phyloP scores from a whole-genome alignment of 2,113 vertebrate species.

The Natator depressus region DNA sequence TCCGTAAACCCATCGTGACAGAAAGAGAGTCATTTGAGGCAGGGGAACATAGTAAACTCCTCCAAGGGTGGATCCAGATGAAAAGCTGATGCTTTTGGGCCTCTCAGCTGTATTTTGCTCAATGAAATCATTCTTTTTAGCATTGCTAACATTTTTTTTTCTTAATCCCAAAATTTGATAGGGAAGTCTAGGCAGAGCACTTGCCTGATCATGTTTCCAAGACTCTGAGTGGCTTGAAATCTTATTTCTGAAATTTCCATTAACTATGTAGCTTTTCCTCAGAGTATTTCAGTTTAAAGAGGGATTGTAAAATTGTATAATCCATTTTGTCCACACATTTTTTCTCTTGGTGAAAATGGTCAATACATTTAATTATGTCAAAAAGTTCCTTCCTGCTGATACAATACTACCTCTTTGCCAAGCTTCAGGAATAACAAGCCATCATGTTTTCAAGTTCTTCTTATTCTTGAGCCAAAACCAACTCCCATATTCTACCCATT shows the following conservation, averaged over 20 bases:
- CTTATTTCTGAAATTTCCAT: neutral
- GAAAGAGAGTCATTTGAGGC: neutral
- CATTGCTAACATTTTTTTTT: neutral
- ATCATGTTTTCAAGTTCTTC: neutral
- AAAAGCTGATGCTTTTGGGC: neutral
- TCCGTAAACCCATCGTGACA: neutral
- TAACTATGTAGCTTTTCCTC: neutral
- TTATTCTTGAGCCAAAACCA: neutral
- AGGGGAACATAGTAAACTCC: neutral
- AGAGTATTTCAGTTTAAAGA: neutral
- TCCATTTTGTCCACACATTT: neutral
- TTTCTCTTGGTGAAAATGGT: neutral
- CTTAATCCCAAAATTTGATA: neutral
- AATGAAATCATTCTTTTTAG: neutral
- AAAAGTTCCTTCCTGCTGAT: neutral
- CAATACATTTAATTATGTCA: neutral
- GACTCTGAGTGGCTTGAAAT: neutral
- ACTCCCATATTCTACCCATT: neutral
- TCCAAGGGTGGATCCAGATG: neutral
- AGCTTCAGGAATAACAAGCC: neutral
- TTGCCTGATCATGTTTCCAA: neutral
- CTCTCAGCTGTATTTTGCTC: neutral
- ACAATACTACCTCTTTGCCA: accelerated
- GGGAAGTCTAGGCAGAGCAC: neutral
- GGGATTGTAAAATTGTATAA: neutral